These are phyloP conservation scores for Coendou prehensilis DNA, from an alignment of 2,797 vertebrate species.

Conservation along the genomic window DNA sequence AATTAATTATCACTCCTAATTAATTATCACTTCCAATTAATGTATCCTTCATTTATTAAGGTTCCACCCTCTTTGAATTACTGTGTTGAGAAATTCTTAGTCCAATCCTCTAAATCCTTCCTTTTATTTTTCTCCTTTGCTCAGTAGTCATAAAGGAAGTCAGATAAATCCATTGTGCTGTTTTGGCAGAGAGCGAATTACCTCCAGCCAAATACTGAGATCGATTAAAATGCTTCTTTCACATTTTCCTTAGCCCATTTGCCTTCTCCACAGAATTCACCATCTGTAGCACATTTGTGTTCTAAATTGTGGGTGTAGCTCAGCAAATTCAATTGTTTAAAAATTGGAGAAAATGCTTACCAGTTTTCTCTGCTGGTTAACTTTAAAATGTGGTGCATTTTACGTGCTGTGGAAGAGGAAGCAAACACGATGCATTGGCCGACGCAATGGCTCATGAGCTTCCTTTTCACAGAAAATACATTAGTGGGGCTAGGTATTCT, in stretches of 20 bases:
- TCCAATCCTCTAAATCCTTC: not conserved
- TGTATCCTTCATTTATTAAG: not conserved
- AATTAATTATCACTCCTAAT: not conserved
- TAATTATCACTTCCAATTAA: not conserved
- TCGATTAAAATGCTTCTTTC: not conserved
- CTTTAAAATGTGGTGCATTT: not conserved
- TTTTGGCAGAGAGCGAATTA: not conserved
- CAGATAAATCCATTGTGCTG: not conserved
- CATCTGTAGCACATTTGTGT: not conserved
- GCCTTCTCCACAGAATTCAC: not conserved
- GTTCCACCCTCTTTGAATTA: not conserved
- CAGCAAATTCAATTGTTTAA: not conserved
- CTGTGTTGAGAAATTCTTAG: not conserved
- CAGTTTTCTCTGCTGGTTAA: not conserved
- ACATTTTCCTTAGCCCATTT: not conserved
- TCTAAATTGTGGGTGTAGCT: not conserved
- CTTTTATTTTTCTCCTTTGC: not conserved
- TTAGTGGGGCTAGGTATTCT: not conserved
- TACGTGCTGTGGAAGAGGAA: not conserved
- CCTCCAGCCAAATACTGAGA: not conserved
- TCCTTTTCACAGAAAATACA: not conserved
- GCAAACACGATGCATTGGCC: rapidly evolving
- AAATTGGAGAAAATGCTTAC: not conserved
- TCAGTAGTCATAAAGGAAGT: not conserved
- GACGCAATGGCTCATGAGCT: not conserved